Evolutionary conservation across 2,797 vertebrate genomes (phyloP).

Genomic region (Rousettus madagascariensis): DNA sequence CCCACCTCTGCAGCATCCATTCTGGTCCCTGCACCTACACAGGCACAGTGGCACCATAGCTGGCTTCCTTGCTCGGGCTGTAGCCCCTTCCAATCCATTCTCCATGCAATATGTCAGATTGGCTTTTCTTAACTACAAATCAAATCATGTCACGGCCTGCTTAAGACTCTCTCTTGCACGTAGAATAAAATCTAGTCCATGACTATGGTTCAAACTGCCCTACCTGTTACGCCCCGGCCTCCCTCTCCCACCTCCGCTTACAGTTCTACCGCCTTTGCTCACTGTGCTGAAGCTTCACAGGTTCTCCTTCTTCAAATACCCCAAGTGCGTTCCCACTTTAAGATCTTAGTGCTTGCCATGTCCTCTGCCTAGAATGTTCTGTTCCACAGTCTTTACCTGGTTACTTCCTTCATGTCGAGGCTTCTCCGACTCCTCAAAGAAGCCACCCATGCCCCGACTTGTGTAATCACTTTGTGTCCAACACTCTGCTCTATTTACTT

Average conservation of each 20-base stretch:
- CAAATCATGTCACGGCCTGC: background rate
- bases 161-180: background rate
- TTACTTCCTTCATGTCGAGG: background rate
- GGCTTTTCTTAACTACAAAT: background rate
- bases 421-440: background rate
- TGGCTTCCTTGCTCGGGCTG: background rate
- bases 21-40: background rate
- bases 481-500: background rate
- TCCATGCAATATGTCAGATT: background rate
- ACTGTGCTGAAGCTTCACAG: background rate
- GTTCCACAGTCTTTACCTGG: background rate
- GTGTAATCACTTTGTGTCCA: background rate
- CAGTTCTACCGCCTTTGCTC: background rate
- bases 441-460: background rate
- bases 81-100: background rate
- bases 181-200: background rate
- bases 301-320: background rate
- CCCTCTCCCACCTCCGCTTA: no score
- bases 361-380: background rate
- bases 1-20: background rate
- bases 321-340: background rate
- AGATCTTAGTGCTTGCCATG: background rate
- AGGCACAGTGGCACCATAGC: fast-evolving
- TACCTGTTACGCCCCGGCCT: background rate
- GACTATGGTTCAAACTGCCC: fast-evolving